Base-by-base conservation (phyloP, 2,113 vertebrate species). In the Rynchops niger region DNA sequence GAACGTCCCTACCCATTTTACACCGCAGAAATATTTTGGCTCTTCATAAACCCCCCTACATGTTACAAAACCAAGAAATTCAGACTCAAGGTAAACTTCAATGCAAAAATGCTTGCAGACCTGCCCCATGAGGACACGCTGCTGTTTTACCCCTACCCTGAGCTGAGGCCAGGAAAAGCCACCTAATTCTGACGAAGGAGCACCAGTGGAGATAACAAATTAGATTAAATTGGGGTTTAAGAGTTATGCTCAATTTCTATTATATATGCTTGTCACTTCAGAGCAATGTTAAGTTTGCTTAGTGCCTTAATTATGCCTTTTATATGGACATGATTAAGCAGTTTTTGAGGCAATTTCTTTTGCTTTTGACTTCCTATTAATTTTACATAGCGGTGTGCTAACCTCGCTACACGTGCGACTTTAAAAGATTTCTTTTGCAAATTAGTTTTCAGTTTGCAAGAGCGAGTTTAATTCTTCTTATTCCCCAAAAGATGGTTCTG, bases 31-130 rank as follows among this genome's bases (percentile, higher is more conserved):
- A 16, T 21, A 15, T 15, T 77, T 34, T 4, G 27, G 5, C 32
- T 45, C 84, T 59, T 13, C 14, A 1, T 6, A 15, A 72, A 18
- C 4, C 0, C 5, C 23, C 15, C 36, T 10, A 6, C 6, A 0
- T 1, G 12, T n/a, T 45, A 52, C 21, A n/a, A 71, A 36, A 0
- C 21, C 42, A n/a, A 66, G 25, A 36, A 17, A 20, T 17, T 16
- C 47, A 40, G 66, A 23, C 27, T 3, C 1, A 1, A 49, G 55
- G 49, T 27, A 16, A 25, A 50, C 22, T 27, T 14, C 5, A 50
- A 52, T 1, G 11, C 65, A 9, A 12, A 53, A 17, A 7, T 0
- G 3, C 25, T 25, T 26, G 19, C 42, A 34, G 66, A 6, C 19
- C 5, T 20, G 52, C 38, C 38, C 52, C 17, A 3, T 1, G 40